These are phyloP conservation scores for Deilephila elpenor DNA, from an alignment of 2,888 invertebrate species.

Conservation along the genomic window DNA sequence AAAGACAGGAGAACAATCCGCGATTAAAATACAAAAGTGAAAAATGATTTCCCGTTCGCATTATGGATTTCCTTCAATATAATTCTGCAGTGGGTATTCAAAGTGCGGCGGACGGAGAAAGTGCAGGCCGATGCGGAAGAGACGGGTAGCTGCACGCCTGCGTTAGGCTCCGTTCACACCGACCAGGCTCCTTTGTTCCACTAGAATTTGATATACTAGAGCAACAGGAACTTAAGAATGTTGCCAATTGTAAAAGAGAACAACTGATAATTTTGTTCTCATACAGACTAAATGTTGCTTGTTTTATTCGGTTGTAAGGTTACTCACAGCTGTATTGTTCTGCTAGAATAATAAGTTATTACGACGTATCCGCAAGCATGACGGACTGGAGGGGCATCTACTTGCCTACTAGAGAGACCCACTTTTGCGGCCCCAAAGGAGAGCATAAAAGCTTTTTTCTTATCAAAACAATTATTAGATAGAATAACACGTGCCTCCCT, in stretches of 20 bases:
- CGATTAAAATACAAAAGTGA: neutral
- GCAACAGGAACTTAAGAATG: conserved; percentile 9
- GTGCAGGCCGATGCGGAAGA: conserved; percentile 64
- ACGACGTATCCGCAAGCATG: no score
- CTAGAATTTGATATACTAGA: conserved; percentile 15
- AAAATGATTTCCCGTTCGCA: conserved; percentile 17
- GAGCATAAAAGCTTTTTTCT: no score
- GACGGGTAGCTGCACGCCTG: conserved; percentile 41
- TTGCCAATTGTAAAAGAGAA: neutral
- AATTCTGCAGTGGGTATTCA: conserved; percentile 27
- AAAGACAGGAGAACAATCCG: neutral
- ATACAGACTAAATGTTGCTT: neutral
- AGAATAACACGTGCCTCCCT: no score
- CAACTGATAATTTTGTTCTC: neutral
- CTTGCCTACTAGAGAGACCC: no score
- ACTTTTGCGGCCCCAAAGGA: no score
- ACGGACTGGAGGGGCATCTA: no score
- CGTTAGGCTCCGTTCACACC: conserved; percentile 24
- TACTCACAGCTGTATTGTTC: neutral
- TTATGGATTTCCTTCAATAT: conserved; percentile 23
- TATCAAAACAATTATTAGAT: no score
- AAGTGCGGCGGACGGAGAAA: conserved; percentile 62
- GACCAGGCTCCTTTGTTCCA: conserved; percentile 6
- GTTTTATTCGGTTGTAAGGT: no score
- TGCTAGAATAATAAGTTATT: neutral